These are phyloP conservation scores for Cephus spinipes DNA, from an alignment of 2,888 invertebrate genomes.

Conservation along the genomic window DNA sequence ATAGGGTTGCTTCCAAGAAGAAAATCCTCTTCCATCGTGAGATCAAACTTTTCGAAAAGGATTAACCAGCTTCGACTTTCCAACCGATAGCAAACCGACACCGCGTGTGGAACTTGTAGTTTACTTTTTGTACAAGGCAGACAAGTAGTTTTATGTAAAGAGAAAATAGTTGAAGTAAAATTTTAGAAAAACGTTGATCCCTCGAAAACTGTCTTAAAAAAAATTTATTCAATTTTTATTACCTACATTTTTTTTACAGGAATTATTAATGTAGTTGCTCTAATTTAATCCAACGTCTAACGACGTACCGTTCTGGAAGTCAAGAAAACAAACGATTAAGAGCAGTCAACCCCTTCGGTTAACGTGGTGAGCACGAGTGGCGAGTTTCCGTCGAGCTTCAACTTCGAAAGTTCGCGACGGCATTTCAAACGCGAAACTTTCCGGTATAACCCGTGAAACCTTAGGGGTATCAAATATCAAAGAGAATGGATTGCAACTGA, in stretches of 20 bases:
- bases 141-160: background rate
- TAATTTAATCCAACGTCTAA: background rate
- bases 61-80: background rate
- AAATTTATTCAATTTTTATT: background rate
- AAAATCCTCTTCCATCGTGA: background rate
- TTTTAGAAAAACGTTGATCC: too few relatives aligned
- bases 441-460: background rate
- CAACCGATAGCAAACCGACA: background rate
- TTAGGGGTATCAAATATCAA: constrained; percentile 2
- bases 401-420: background rate
- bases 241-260: background rate
- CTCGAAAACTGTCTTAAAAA: background rate
- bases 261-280: background rate
- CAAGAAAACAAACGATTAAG: background rate
- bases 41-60: constrained; percentile 10
- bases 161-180: background rate
- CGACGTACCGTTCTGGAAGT: background rate
- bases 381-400: background rate
- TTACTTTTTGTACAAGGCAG: background rate
- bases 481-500: constrained; percentile 11
- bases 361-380: background rate
- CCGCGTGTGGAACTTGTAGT: background rate
- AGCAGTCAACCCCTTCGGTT: background rate
- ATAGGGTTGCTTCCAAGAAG: constrained; percentile 1
- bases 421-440: constrained; percentile 3